phyloP scores from a whole-genome alignment of 2,113 vertebrate species.

The Actenoides hombroni region DNA sequence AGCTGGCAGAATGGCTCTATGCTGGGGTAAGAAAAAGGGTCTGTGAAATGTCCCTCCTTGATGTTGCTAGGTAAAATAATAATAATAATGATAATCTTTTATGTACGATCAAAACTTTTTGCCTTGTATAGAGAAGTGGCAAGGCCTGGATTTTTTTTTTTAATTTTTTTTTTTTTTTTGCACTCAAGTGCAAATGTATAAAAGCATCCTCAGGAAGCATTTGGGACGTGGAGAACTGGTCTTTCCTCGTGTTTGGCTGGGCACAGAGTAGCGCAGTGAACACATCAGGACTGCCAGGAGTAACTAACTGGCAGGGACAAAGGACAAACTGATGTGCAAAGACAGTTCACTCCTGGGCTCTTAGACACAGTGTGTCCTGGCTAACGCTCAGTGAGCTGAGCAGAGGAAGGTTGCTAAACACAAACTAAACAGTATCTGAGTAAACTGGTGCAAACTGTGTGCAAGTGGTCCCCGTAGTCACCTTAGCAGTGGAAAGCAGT shows the following conservation, averaged over 20 bases:
- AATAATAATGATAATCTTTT: background rate
- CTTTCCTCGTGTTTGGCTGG: background rate
- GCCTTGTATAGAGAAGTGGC: background rate
- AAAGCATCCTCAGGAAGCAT: background rate
- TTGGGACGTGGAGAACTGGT: background rate
- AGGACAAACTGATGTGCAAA: background rate
- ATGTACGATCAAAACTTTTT: background rate
- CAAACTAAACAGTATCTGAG: background rate
- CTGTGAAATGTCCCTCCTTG: background rate
- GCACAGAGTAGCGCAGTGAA: background rate
- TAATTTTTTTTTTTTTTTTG: too few species aligned
- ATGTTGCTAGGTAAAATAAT: constrained; percentile 18
- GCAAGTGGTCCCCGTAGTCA: background rate
- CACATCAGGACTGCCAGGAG: background rate
- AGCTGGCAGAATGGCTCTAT: background rate
- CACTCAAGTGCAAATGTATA: background rate
- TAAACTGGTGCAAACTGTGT: background rate
- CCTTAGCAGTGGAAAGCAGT: background rate
- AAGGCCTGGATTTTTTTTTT: background rate
- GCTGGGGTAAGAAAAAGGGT: background rate
- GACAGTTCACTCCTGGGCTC: background rate
- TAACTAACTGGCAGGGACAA: background rate
- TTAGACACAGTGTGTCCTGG: background rate
- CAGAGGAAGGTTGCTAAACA: background rate
- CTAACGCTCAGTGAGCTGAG: background rate